phyloP scores from a whole-genome alignment of 2,113 vertebrate species.

The Plestiodon gilberti region DNA sequence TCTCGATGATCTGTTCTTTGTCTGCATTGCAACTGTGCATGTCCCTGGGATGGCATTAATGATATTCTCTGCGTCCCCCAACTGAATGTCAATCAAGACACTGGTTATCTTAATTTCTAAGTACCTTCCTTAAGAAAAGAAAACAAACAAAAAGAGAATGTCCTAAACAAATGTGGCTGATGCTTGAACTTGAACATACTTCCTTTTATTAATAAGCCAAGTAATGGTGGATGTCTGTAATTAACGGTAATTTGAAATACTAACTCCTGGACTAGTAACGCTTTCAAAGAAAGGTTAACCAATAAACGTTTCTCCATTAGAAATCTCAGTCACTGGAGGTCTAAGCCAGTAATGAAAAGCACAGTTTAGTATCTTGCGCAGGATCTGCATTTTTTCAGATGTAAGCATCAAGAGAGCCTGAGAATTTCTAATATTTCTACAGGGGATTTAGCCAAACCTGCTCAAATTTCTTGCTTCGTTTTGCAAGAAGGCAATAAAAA shows the following conservation, averaged over 20 bases:
- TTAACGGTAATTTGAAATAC: slow-evolving; percentile 55
- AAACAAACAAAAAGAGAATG: slow-evolving; percentile 52
- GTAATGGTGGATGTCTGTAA: slow-evolving; percentile 58
- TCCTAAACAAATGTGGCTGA: slow-evolving; percentile 63
- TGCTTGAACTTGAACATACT: slow-evolving; percentile 6
- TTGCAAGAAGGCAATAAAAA: slow-evolving; percentile 78
- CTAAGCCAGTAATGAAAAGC: slow-evolving; percentile 66
- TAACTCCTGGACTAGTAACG: slow-evolving; percentile 50
- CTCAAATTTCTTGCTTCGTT: slow-evolving; percentile 71
- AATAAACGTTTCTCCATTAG: slow-evolving; percentile 56
- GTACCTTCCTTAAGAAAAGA: slow-evolving; percentile 55
- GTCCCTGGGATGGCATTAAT: slow-evolving; percentile 59
- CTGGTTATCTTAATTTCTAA: slow-evolving; percentile 63
- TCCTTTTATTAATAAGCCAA: slow-evolving; percentile 28
- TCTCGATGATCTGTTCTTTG: slow-evolving; percentile 58
- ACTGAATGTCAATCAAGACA: slow-evolving; percentile 46
- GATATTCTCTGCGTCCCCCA: slow-evolving; percentile 44
- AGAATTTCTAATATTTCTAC: slow-evolving; percentile 66
- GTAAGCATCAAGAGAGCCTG: slow-evolving; percentile 56
- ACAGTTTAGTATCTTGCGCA: slow-evolving; percentile 62
- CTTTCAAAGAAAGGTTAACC: slow-evolving; percentile 52
- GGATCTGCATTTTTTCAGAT: slow-evolving; percentile 56
- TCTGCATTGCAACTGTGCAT: slow-evolving; percentile 46
- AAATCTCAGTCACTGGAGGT: slow-evolving; percentile 67
- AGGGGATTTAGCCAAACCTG: slow-evolving; percentile 60